These are phyloP conservation scores for Holothuria scabra DNA, from an alignment of 53 echinoderm and acorn worm genomes.

Conservation along the genomic window DNA sequence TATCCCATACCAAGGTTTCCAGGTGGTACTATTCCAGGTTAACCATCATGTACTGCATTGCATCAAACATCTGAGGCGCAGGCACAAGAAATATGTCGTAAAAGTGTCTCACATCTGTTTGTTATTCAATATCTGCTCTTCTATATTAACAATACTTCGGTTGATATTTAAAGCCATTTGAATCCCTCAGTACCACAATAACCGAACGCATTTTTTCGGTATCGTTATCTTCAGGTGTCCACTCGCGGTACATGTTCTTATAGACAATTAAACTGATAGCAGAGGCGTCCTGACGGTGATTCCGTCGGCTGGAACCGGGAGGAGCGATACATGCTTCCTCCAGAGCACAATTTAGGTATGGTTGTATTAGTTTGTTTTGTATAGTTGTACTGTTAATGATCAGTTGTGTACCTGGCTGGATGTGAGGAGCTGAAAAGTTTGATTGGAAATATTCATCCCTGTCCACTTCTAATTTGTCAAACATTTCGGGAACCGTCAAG, in stretches of 20 bases:
- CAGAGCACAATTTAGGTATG: constrained; percentile 26
- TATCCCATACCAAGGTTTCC: too few species aligned
- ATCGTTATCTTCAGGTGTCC: constrained; percentile 38
- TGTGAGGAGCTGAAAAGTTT: constrained; percentile 20
- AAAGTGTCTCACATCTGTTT: too few species aligned
- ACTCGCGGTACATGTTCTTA: constrained; percentile 22
- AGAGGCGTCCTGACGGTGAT: constrained; percentile 39
- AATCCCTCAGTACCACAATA: background rate
- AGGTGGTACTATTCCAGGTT: too few species aligned
- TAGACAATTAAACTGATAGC: constrained; percentile 31
- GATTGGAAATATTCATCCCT: background rate
- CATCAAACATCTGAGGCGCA: too few species aligned
- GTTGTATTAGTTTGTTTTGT: constrained; percentile 41
- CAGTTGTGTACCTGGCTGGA: constrained; percentile 43
- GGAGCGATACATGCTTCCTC: constrained; percentile 16
- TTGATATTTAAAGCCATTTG: background rate
- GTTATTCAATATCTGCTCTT: too few species aligned
- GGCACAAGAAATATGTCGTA: too few species aligned
- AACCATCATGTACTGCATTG: too few species aligned
- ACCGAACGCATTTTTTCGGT: constrained; percentile 23
- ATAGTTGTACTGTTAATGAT: constrained; percentile 42
- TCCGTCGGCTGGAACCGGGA: background rate
- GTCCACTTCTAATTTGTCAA: constrained; percentile 10
- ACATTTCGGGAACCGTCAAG: constrained; percentile 37
- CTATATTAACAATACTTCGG: constrained; percentile 6